Percentiles rank a stretch among this genome's conserved stretches.
Conservation (phyloP, 1,140 invertebrate species). For the Heterodera schachtii region DNA sequence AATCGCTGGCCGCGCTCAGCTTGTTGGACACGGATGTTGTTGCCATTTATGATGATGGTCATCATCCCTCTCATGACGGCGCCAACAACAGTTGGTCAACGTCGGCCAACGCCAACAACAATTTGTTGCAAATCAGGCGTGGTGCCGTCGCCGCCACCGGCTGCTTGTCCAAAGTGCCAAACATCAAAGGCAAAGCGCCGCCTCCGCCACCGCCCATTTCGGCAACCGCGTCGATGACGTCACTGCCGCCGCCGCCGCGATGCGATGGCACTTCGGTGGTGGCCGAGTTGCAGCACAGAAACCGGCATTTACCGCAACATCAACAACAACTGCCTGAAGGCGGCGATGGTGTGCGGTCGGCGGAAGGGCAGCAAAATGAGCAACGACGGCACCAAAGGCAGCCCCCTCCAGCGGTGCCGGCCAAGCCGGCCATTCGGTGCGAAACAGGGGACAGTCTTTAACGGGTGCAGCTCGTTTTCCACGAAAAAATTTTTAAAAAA, state of each 20-base stretch:
- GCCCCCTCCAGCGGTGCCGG: not conserved
- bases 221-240: not conserved
- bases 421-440: conserved; percentile 6
- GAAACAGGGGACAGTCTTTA: not conserved
- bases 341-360: not conserved
- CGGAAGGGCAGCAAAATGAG: no score
- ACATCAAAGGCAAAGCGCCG: not conserved
- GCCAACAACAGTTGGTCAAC: not conserved
- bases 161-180: not conserved
- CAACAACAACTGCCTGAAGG: not conserved
- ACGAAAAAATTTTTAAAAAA: no score
- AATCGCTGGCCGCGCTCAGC: conserved; percentile 4
- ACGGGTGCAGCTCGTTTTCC: not conserved
- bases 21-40: not conserved
- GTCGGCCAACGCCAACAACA: not conserved
- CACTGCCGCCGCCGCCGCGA: not conserved
- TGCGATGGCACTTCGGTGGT: not conserved
- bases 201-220: not conserved
- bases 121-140: not conserved
- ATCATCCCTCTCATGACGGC: no score
- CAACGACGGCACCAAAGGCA: not conserved
- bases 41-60: no score
- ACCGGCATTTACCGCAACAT: not conserved
- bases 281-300: not conserved
- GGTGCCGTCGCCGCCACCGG: not conserved